A percentile compares a stretch with the other conserved stretches of the same genome.
Conservation (phyloP, 2,113 vertebrate genomes). For the Galemys pyrenaicus region DNA sequence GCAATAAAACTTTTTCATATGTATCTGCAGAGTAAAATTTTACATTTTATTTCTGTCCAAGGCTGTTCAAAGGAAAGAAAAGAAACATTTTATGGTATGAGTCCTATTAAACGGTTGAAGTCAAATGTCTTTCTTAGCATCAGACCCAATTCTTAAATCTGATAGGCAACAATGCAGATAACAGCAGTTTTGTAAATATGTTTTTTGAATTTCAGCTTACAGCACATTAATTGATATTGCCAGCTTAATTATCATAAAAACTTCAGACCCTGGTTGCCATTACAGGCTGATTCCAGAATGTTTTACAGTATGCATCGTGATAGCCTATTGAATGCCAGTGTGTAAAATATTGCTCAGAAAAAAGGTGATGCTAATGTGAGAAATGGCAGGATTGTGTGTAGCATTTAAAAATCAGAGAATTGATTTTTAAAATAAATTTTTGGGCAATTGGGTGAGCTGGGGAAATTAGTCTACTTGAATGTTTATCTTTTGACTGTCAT, state of each 20-base stretch:
- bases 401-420: neutral
- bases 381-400: neutral
- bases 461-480: neutral
- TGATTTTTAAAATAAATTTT: constrained; percentile 11
- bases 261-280: neutral
- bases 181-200: neutral
- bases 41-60: constrained; percentile 27
- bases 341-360: neutral
- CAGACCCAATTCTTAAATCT: neutral
- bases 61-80: neutral
- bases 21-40: neutral
- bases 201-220: constrained; percentile 40
- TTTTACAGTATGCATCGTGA: neutral
- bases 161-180: neutral
- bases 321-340: neutral
- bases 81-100: constrained; percentile 7
- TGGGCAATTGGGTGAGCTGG: neutral
- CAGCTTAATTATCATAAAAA: neutral
- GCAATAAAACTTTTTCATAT: neutral
- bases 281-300: constrained; percentile 18
- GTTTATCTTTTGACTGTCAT: neutral
- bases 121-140: constrained; percentile 40
- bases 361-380: neutral
- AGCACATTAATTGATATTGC: neutral
- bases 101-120: constrained; percentile 15